Evolutionary conservation across 2,113 vertebrate genomes (phyloP), one percentile per base, ranked within the genome.

Genomic region (Hippocampus comes): DNA sequence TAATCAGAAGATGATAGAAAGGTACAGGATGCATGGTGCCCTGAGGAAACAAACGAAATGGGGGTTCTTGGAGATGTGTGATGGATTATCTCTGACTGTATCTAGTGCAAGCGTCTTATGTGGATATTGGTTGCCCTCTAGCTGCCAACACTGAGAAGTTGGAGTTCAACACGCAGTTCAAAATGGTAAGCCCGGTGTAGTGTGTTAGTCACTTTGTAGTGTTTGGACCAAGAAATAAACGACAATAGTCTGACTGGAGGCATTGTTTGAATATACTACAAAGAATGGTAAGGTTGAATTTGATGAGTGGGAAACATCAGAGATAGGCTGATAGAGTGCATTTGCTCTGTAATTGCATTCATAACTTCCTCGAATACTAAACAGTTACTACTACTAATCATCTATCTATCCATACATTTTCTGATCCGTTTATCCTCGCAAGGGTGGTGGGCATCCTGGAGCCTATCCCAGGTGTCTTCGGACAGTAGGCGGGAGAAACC

Each of bases 111-210:
- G 57, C 80, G 79, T 71, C 55, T 87, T 89, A 15, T 74, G 79
- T 85, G 89, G 87, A 86, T 87, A 79, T 89, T 86, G 90, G 91
- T 90, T 92, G 93, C 93, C 92, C 93, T 92, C 92, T 93, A 93
- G 93, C 90, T 93, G 92, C 85, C 86, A 86, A 74, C 75, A 53
- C 42, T 73, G 76, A 91, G 77, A 90, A 86, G 68, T 77, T 27
- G 78, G 55, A 55, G 73, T 73, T 70, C 88, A 65, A 84, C 84
- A 81, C 78, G 75, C 79, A 65, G 67, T 73, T 43, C 43, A 23
- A 53, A 72, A 64, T 73, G 11, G 43, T 23, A 76, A 68, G 67
- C 21, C 25, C 53, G 63, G 43, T 55, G 63, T 42, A 38, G 67
- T 20, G 12, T 41, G 70, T 75, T 59, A 59, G 70, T 72, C 67